phyloP scores from a whole-genome alignment of 2,797 vertebrate species.

The Darevskia mixta region DNA sequence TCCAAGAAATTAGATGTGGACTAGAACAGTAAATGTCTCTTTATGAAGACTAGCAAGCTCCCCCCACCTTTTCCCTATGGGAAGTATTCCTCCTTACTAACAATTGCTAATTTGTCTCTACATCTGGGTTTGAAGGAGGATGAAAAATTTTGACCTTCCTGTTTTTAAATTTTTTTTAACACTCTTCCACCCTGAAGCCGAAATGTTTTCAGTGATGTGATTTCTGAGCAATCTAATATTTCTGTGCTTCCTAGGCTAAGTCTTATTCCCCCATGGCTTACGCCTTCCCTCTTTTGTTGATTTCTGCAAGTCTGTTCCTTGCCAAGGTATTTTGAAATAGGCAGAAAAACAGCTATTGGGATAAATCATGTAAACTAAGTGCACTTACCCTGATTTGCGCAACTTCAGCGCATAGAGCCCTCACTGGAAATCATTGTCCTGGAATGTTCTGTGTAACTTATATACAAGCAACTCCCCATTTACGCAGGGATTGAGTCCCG shows the following conservation, averaged over 20 bases:
- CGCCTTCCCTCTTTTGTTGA: not conserved
- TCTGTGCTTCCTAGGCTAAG: not conserved
- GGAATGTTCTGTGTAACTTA: not conserved
- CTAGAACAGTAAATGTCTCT: conserved; percentile 21
- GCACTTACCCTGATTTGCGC: not conserved
- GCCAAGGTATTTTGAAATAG: not conserved
- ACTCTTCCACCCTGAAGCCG: not conserved
- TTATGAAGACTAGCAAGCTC: conserved; percentile 15
- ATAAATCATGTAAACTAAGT: not conserved
- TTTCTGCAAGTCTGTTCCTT: not conserved
- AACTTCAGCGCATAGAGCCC: not conserved
- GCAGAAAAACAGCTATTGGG: not conserved
- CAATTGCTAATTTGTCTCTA: not conserved
- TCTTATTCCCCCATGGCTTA: not conserved
- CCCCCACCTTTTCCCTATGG: not conserved
- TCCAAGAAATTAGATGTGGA: conserved; percentile 29
- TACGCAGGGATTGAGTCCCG: too few relatives aligned
- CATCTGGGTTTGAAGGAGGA: not conserved
- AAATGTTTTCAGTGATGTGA: not conserved
- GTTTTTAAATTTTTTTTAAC: not conserved
- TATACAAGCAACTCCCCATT: too few relatives aligned
- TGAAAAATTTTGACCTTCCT: not conserved
- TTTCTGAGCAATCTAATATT: not conserved
- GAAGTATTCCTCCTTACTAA: conserved; percentile 10
- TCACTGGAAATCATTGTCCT: not conserved